A percentile compares a stretch with the other conserved stretches of the same genome.
Evolutionary conservation across 2,797 vertebrate genomes (phyloP).

Genomic region (Catharus ustulatus): DNA sequence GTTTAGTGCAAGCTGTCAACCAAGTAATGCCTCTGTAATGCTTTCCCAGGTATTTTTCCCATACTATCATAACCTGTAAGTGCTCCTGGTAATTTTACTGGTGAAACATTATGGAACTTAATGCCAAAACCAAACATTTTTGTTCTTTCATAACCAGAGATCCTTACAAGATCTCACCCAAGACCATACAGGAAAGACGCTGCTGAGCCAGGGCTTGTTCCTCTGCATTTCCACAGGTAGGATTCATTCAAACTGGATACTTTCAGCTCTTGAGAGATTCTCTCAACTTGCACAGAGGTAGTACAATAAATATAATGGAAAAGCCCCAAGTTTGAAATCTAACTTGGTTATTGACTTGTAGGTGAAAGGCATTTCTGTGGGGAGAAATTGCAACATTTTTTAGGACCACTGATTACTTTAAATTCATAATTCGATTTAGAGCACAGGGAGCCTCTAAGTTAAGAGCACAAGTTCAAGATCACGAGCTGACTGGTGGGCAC

Average conservation of each 20-base stretch:
- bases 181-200: background rate
- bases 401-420: background rate
- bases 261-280: background rate
- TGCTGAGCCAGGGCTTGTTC: background rate
- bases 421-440: background rate
- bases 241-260: rapidly evolving
- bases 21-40: background rate
- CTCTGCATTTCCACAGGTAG: background rate
- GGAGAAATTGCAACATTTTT: background rate
- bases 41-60: background rate
- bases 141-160: background rate
- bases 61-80: background rate
- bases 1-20: background rate
- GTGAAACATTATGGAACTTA: background rate
- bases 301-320: background rate
- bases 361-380: background rate
- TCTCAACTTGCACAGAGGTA: background rate
- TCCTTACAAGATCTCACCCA: background rate
- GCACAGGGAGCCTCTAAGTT: background rate
- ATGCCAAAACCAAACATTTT: background rate
- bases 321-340: background rate
- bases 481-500: background rate
- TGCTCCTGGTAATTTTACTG: background rate
- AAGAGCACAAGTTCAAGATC: background rate
- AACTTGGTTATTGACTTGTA: background rate